Evolutionary conservation across 2,888 invertebrate species (phyloP).

Genomic region (Chymomyza procnemis): DNA sequence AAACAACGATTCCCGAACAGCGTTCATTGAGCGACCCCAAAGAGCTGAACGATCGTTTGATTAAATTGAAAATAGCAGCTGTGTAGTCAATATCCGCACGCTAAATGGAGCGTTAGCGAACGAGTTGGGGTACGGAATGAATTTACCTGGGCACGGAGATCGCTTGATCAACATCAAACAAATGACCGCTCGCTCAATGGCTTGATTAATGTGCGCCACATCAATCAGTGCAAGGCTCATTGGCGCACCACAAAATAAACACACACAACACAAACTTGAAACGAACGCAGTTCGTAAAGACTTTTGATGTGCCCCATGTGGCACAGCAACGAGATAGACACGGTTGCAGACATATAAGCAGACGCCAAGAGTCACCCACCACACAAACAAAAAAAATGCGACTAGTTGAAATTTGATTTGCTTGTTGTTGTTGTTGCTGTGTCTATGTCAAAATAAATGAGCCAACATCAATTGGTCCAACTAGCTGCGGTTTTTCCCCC

Average conservation of each 20-base stretch:
- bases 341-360: not conserved
- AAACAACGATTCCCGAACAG: constrained; percentile 7
- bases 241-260: constrained; percentile 23
- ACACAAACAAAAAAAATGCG: not conserved
- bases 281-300: constrained; percentile 36
- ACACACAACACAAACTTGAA: constrained; percentile 34
- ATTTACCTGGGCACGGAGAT: constrained; percentile 35
- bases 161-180: constrained; percentile 67
- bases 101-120: not conserved
- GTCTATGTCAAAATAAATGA: constrained; percentile 62
- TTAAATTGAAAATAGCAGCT: constrained; percentile 26
- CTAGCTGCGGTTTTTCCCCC: not conserved
- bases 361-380: constrained; percentile 41
- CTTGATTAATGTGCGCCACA: constrained; percentile 72
- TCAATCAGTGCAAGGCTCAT: constrained; percentile 53
- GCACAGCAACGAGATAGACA: too few relatives aligned
- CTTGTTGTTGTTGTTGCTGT: constrained; percentile 37
- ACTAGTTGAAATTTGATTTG: not conserved
- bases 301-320: constrained; percentile 27
- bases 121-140: constrained; percentile 19
- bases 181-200: constrained; percentile 61
- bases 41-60: constrained; percentile 26
- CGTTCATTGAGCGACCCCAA: constrained; percentile 34
- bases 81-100: constrained; percentile 18
- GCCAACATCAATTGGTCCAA: constrained; percentile 57